Conservation (phyloP, 2,797 vertebrate species). For the Champsocephalus gunnari region DNA sequence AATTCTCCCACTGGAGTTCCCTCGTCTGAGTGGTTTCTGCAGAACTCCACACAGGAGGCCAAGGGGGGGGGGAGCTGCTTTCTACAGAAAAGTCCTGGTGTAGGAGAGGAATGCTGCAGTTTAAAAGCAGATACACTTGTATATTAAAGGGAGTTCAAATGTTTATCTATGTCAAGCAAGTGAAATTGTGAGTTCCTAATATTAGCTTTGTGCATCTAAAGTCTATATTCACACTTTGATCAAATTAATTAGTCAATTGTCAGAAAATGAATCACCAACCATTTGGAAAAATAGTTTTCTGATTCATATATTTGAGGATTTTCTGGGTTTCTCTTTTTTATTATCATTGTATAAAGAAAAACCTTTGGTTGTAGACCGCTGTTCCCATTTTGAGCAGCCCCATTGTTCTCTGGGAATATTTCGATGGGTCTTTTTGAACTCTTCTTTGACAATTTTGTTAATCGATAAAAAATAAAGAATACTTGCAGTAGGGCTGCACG, state of each 20-base stretch:
- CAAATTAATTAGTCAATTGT: not conserved
- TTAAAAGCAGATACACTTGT: not conserved
- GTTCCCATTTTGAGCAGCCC: not conserved
- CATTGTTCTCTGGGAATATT: not conserved
- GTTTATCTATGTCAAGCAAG: conserved; percentile 5
- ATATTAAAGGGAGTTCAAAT: conserved; percentile 2
- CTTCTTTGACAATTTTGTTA: not conserved
- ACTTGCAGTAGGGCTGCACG: too few relatives aligned
- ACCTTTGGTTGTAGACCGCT: not conserved
- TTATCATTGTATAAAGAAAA: not conserved
- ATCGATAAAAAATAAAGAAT: not conserved
- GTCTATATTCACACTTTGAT: too few relatives aligned
- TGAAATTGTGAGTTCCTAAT: too few relatives aligned
- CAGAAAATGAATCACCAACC: not conserved
- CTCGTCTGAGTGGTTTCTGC: not conserved
- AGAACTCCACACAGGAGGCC: conserved; percentile 27
- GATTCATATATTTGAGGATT: not conserved
- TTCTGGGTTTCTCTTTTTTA: not conserved
- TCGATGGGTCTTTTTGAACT: not conserved
- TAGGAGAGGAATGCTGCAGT: conserved; percentile 18
- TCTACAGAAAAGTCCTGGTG: conserved; percentile 10
- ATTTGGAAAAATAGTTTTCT: not conserved
- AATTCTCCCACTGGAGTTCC: conserved; percentile 32
- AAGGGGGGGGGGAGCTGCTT: conserved; percentile 24
- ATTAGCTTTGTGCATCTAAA: too few relatives aligned